phyloP scores from a whole-genome alignment of 2,888 invertebrate species.

The Monochamus alternatus region DNA sequence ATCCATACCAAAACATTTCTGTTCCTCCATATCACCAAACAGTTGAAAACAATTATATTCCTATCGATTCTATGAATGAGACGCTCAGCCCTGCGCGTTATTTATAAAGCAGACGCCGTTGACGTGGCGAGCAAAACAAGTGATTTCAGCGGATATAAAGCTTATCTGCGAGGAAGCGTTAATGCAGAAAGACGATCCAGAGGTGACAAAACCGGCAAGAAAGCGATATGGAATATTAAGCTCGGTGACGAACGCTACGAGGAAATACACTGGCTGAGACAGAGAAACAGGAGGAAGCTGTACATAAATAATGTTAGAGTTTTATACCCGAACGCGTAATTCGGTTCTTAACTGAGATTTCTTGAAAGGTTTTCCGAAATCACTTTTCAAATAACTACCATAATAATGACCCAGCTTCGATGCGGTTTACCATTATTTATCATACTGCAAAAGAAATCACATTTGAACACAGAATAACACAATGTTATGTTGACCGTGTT shows the following conservation, averaged over 20 bases:
- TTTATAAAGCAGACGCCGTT: conserved; percentile 35
- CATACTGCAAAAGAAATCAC: too few species aligned
- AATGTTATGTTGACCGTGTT: too few species aligned
- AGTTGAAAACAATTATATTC: conserved; percentile 25
- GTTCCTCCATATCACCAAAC: conserved; percentile 5
- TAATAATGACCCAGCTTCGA: too few species aligned
- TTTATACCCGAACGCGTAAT: conserved; percentile 44
- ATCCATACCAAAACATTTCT: conserved; percentile 7
- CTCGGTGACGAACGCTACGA: conserved; percentile 54
- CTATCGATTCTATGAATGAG: conserved; percentile 35
- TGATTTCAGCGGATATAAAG: conserved; percentile 46
- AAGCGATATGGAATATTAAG: conserved; percentile 62
- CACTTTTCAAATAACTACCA: too few species aligned
- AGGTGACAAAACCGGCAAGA: conserved; percentile 60
- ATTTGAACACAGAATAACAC: too few species aligned
- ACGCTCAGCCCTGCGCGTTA: conserved; percentile 22
- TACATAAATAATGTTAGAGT: conserved; percentile 52
- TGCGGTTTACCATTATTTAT: too few species aligned
- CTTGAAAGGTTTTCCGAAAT: too few species aligned
- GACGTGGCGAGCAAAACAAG: conserved; percentile 42
- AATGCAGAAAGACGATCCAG: conserved; percentile 60
- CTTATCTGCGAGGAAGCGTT: conserved; percentile 57
- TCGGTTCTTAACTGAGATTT: background rate
- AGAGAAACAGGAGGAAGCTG: conserved; percentile 47
- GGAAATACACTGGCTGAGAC: conserved; percentile 54